phyloP scores from a whole-genome alignment of 2,888 invertebrate species.

The Eristalinus sepulchralis region DNA sequence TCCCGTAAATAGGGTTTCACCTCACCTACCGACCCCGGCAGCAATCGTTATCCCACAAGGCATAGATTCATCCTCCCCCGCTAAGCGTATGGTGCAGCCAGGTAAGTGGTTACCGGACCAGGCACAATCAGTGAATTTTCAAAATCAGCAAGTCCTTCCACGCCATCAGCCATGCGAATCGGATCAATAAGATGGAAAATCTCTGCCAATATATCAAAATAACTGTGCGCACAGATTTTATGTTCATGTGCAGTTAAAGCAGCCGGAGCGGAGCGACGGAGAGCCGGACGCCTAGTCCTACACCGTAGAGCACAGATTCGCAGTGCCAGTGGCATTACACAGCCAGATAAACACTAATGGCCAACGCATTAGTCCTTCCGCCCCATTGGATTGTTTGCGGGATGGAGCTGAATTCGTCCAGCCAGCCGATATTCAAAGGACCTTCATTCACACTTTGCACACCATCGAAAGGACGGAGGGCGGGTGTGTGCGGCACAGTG shows the following conservation, averaged over 20 bases:
- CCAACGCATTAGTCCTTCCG: slow-evolving; percentile 66
- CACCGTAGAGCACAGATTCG: neutral
- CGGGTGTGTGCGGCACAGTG: slow-evolving; percentile 9
- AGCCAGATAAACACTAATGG: slow-evolving; percentile 68
- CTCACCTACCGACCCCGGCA: neutral
- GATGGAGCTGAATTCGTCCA: slow-evolving; percentile 24
- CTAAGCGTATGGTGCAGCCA: neutral
- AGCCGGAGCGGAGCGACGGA: neutral
- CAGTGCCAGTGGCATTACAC: slow-evolving; percentile 58
- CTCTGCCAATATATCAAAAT: slow-evolving; percentile 79
- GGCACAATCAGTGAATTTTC: neutral
- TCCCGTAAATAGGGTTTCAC: neutral
- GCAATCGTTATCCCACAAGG: neutral
- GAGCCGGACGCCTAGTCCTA: neutral
- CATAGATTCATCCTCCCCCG: neutral
- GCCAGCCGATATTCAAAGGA: slow-evolving; percentile 28
- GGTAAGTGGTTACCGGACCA: neutral
- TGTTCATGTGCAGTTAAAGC: slow-evolving; percentile 9
- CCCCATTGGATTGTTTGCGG: slow-evolving; percentile 60
- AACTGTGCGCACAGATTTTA: slow-evolving; percentile 71
- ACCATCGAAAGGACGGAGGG: neutral
- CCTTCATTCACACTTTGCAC: neutral
- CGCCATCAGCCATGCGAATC: slow-evolving; percentile 73
- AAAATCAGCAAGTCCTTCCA: slow-evolving; percentile 11
- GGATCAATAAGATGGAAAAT: slow-evolving; percentile 80